phyloP scores from a whole-genome alignment of 2,113 vertebrate genomes.

The Phrynosoma platyrhinos region DNA sequence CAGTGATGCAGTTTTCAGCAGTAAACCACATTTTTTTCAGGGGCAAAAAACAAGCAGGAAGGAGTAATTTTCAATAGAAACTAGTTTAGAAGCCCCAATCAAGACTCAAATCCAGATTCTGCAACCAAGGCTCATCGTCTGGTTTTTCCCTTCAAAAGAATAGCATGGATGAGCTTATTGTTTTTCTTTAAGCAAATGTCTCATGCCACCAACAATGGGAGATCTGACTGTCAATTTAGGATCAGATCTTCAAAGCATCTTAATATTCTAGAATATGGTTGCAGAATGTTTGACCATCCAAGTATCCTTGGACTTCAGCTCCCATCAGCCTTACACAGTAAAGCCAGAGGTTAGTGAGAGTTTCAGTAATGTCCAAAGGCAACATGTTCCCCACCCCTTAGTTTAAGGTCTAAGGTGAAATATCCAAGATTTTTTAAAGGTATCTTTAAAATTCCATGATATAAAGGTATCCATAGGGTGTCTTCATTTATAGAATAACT shows the following conservation, averaged over 20 bases:
- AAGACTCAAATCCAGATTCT: neutral
- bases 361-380: neutral
- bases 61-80: neutral
- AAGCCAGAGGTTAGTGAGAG: neutral
- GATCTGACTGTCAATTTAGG: neutral
- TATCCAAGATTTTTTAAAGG: neutral
- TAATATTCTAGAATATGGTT: neutral
- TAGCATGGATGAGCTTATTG: neutral
- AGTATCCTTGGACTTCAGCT: neutral
- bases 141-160: neutral
- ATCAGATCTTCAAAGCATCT: neutral
- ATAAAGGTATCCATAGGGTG: neutral
- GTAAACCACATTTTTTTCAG: neutral
- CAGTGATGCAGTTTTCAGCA: neutral
- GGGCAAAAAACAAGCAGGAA: neutral
- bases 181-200: neutral
- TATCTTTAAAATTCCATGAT: neutral
- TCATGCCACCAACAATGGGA: neutral
- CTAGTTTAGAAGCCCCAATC: too few species aligned
- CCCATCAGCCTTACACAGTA: neutral
- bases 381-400: neutral
- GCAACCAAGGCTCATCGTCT: neutral
- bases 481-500: conserved; percentile 12
- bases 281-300: neutral
- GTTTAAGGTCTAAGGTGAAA: neutral